phyloP scores from a whole-genome alignment of 1,140 invertebrate genomes.

The Solen grandis region DNA sequence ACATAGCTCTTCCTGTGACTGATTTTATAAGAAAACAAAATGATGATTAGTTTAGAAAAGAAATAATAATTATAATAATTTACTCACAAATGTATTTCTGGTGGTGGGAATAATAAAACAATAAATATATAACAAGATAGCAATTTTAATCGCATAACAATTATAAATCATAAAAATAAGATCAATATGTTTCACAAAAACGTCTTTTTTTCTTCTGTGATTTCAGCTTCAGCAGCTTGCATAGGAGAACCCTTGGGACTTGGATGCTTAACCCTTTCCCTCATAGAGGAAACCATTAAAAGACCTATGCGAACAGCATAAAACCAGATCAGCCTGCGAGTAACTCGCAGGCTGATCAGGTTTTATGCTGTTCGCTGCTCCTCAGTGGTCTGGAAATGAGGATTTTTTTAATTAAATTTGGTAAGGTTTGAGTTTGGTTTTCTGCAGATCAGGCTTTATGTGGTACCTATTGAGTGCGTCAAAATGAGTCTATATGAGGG shows the following conservation, averaged over 20 bases:
- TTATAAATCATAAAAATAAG: conserved; percentile 13
- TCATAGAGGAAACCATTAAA: no score
- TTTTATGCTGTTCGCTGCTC: no score
- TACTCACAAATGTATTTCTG: conserved; percentile 22
- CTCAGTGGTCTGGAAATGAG: no score
- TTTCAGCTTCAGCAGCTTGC: conserved; percentile 19
- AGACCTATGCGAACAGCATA: no score
- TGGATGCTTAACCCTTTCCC: no score
- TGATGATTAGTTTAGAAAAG: conserved; percentile 13
- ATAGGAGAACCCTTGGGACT: conserved; percentile 5
- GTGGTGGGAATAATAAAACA: background rate
- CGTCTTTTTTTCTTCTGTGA: conserved; percentile 31
- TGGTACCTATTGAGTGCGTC: no score
- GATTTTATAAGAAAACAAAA: conserved; percentile 22
- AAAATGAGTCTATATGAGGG: no score
- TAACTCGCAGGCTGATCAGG: no score
- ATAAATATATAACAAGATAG: conserved; percentile 32
- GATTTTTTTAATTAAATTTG: no score
- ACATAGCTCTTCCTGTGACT: conserved; percentile 1
- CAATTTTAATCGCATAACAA: conserved; percentile 25
- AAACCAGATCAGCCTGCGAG: no score
- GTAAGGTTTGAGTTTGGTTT: no score
- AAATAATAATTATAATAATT: conserved; percentile 28
- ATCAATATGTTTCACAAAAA: conserved; percentile 13
- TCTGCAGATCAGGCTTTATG: no score